These are phyloP conservation scores for Schizaphis graminum DNA, from an alignment of 2,888 invertebrate species.

Conservation along the genomic window DNA sequence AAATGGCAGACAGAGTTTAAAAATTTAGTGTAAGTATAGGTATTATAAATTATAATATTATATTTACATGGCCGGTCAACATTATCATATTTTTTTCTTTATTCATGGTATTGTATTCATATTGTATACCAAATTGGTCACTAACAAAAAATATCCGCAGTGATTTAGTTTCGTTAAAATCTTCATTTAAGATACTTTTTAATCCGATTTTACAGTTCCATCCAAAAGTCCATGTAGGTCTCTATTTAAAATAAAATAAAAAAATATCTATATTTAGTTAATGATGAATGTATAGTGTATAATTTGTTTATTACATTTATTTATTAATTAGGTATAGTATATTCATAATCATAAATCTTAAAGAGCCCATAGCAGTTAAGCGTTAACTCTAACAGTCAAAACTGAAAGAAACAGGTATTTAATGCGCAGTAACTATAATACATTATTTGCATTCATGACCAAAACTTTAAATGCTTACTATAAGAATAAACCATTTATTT, in stretches of 20 bases:
- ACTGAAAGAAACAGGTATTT: neutral
- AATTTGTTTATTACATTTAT: too few species aligned
- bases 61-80: constrained; percentile 46
- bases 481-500: neutral
- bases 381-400: neutral
- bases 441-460: neutral
- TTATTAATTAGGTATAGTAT: too few species aligned
- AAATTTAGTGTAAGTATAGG: neutral
- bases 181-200: neutral
- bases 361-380: neutral
- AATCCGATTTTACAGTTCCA: constrained; percentile 39
- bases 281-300: neutral
- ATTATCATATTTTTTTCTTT: constrained; percentile 8
- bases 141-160: constrained; percentile 4
- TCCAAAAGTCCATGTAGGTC: constrained; percentile 36
- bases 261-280: neutral
- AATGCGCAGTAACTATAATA: neutral
- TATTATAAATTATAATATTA: neutral
- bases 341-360: too few species aligned
- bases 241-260: constrained; percentile 13
- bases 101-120: neutral
- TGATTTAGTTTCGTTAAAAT: neutral
- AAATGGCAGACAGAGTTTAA: too few species aligned
- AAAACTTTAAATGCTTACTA: neutral
- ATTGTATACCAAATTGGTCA: constrained; percentile 32